Base-by-base conservation (phyloP, 1,140 invertebrate genomes). In the Atta colombica region DNA sequence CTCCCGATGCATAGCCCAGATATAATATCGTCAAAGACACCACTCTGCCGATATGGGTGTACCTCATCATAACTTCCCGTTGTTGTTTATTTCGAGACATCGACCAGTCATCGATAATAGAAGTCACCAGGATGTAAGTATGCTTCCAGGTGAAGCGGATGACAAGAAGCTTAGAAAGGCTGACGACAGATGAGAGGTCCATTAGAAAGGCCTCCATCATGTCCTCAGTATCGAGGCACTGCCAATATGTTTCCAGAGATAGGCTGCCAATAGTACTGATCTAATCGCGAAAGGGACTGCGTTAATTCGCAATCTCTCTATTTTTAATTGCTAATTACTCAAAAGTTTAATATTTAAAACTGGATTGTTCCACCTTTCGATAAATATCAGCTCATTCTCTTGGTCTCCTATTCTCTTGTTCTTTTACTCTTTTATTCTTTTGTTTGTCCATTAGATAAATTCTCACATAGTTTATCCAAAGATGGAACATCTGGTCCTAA, bases 141-240 rank as follows among this genome's bases (percentile, higher is more conserved):
- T 91, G 66, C 21, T 49, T 74, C 69, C 39, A 80, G 12, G 85
- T 87, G 0, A 84, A 3, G 0, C 82, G 77, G 0, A 82, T n/a
- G 12, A 91, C 71, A 0, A 90, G 12, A 18, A 91, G 39, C 21
- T 93, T 93, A 2, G 88, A 82, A 0, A 89, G 63, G 3, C 88
- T 84, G 51, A 90, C 71, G 14, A 88, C 6, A n/a, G 88, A 85
- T 2, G 88, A 87, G 3, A 89, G 89, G 0, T 88, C 74, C 88
- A 93, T 86, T 3, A 92, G 35, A 58, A 92, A 85, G 3, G 91
- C 89, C 39, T 93, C 87, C 72, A 93, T 86, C 77, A 80, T 82
- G 21, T 90, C 89, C 21, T 91, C 87, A n/a, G 81, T 21, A 35
- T 72, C 61, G 18, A 88, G 45, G 2, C 90, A 91, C 1, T 87